Evolutionary conservation across 2,888 invertebrate species (phyloP).

Genomic region (Drosophila pseudotalamancana): DNA sequence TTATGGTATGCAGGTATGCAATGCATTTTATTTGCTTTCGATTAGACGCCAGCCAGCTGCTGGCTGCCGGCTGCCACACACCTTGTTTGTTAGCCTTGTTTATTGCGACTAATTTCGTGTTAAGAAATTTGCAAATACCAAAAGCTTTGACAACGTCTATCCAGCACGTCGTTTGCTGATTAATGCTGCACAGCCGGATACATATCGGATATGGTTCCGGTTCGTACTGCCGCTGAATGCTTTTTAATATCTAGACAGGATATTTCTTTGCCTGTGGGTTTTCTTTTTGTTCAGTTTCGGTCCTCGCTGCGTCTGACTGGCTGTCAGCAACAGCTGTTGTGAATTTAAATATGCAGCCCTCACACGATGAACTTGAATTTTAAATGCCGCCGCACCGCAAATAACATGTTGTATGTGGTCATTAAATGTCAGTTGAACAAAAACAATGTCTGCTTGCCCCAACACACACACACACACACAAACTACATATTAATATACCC

Average conservation of each 20-base stretch:
- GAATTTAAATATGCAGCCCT: constrained; percentile 45
- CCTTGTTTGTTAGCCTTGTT: constrained; percentile 71
- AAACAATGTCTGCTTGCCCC: constrained; percentile 31
- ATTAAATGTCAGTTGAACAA: constrained; percentile 73
- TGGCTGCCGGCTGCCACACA: background rate
- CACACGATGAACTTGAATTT: constrained; percentile 70
- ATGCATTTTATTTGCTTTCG: constrained; percentile 78
- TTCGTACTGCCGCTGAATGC: constrained; percentile 21
- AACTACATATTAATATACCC: constrained; percentile 38
- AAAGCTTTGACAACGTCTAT: constrained; percentile 49
- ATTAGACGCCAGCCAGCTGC: constrained; percentile 57
- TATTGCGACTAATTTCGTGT: constrained; percentile 78
- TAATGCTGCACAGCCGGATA: constrained; percentile 43
- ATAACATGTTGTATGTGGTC: constrained; percentile 68
- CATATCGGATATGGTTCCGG: constrained; percentile 31
- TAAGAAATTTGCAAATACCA: constrained; percentile 75
- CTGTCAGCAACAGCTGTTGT: constrained; percentile 69
- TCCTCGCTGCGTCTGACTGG: constrained; percentile 9
- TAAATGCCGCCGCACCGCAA: constrained; percentile 64
- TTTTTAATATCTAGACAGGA: constrained; percentile 19
- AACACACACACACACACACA: constrained; percentile 12
- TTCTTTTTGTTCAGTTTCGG: background rate
- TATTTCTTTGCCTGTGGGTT: background rate
- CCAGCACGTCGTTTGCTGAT: constrained; percentile 34
- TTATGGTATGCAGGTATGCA: constrained; percentile 76